Evolutionary conservation across 1,140 invertebrate species (phyloP), one percentile per base, ranked within the genome.

Genomic region (Monochamus saltuarius): DNA sequence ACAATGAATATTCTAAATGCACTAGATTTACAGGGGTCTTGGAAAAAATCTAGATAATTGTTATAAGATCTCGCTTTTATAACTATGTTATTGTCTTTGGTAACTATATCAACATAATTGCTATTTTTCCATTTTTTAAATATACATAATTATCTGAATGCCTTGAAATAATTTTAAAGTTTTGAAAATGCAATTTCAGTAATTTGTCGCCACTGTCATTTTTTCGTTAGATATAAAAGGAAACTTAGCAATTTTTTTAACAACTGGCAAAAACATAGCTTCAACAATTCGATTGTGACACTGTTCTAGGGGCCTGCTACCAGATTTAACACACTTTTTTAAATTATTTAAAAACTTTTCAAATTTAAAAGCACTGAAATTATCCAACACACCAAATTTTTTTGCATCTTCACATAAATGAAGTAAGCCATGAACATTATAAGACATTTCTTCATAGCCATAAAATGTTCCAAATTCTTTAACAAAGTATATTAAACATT

Each of bases 361-460:
- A 51, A 54, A 64, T 47, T 47, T 38, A 38, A 64, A 64, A 13
- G 56, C 42, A 7, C 40, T 49, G 47, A 55, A 64, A 4, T 51
- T 29, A 56, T 64, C 62, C 38, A 64, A 39, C 8, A 38, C 10
- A 14, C 62, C 58, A 60, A 61, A 56, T 22, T 34, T 50, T 50
- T 61, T 19, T 17, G 43, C 47, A 42, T 64, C 62, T 11, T 36
- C 39, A 29, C 9, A 22, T 29, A 64, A 14, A 61, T 61, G 47
- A 36, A 43, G 38, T 37, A 61, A 47, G 11, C 22, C 37, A 55
- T 64, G 57, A 39, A 60, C 45, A 46, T 64, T 61, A 10, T 64
- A 53, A 4, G 29, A 50, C n/a, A 61, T 16, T 29, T 38, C 45
- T 34, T 55, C 14, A 10, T n/a, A 14, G 14, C 36, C 51, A 55